A percentile compares a stretch with the other conserved stretches of the same genome.
Conservation (phyloP, 2,888 invertebrate genomes). For the Diaprepes abbreviatus region DNA sequence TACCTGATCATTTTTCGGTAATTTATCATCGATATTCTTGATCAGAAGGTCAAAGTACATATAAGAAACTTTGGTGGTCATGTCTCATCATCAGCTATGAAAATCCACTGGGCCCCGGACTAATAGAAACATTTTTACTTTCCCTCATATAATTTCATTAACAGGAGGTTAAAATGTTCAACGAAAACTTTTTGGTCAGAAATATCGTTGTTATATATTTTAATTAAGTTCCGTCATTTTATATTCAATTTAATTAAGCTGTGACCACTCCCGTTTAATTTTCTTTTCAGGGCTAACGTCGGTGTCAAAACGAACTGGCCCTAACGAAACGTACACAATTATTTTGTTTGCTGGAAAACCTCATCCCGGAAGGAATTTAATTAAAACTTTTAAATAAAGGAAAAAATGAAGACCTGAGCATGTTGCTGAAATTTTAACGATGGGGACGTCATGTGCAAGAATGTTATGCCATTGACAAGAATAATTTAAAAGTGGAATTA, state of each 20-base stretch:
- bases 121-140: too few relatives aligned
- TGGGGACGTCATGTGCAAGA: neutral
- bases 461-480: neutral
- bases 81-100: too few relatives aligned
- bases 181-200: too few relatives aligned
- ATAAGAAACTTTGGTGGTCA: too few relatives aligned
- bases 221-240: neutral
- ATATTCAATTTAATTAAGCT: neutral
- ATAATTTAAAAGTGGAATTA: too few relatives aligned
- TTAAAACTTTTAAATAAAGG: slow-evolving; percentile 11
- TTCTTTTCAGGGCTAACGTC: neutral
- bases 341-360: neutral
- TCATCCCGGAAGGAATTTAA: slow-evolving; percentile 2
- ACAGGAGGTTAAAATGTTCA: too few relatives aligned
- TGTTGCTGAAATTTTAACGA: neutral
- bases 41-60: too few relatives aligned
- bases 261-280: neutral
- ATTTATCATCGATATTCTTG: too few relatives aligned
- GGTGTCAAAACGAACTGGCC: slow-evolving; percentile 1
- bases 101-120: too few relatives aligned
- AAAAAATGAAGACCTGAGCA: neutral
- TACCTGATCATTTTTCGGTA: too few relatives aligned
- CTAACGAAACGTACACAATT: slow-evolving; percentile 4
- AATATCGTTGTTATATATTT: neutral
- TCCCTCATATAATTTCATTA: too few relatives aligned